Percentiles rank a stretch among this genome's conserved stretches.
These are phyloP conservation scores for Zingel zingel DNA, from an alignment of 2,113 vertebrate species.

Conservation along the genomic window DNA sequence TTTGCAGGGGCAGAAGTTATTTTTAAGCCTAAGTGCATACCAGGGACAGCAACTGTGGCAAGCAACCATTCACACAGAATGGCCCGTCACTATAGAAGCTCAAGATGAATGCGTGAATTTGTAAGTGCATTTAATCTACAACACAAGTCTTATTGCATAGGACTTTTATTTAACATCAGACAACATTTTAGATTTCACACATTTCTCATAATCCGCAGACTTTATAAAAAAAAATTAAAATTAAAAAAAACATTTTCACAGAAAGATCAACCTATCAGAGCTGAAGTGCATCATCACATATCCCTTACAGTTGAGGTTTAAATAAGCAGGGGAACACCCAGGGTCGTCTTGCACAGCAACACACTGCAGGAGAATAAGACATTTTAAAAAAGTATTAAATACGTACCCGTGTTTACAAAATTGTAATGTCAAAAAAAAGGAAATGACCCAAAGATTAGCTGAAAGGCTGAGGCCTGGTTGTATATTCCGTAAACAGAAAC, in stretches of 20 bases:
- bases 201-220: conserved; percentile 44
- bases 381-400: neutral
- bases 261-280: conserved; percentile 10
- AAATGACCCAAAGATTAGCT: neutral
- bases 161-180: conserved; percentile 76
- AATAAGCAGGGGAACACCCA: conserved; percentile 61
- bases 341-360: conserved; percentile 51
- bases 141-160: conserved; percentile 78
- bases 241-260: conserved; percentile 37
- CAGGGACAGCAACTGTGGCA: conserved; percentile 79
- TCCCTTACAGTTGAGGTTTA: conserved; percentile 67
- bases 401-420: neutral
- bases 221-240: too few species aligned
- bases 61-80: conserved; percentile 34
- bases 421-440: neutral
- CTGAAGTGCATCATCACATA: conserved; percentile 12
- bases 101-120: neutral
- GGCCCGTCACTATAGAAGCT: conserved; percentile 11
- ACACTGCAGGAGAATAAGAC: conserved; percentile 55
- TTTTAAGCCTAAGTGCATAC: conserved; percentile 79
- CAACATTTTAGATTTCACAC: conserved; percentile 45
- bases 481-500: neutral
- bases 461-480: neutral
- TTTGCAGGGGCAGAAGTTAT: conserved; percentile 76
- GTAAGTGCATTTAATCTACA: neutral